These are phyloP conservation scores for Nemopilema nomurai DNA, from an alignment of 30 jellyfish, hydroid and myxozoan genomes.

Conservation along the genomic window DNA sequence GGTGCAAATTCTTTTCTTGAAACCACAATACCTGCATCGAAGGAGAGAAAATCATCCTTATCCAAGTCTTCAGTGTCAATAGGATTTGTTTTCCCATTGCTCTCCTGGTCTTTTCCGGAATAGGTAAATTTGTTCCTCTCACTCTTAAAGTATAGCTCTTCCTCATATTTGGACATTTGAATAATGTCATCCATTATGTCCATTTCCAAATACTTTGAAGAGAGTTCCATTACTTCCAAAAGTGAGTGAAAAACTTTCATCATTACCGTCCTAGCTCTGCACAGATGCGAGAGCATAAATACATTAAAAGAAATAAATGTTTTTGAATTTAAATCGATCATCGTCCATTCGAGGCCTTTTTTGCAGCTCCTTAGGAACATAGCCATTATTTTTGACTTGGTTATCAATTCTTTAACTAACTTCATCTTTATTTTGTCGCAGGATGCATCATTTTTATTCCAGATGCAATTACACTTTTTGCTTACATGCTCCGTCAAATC, in stretches of 20 bases:
- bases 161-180: neutral
- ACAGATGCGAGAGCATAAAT: conserved; percentile 12
- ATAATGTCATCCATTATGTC: neutral
- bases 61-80: neutral
- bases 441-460: neutral
- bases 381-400: neutral
- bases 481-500: neutral
- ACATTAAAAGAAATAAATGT: conserved; percentile 13
- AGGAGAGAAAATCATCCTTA: neutral
- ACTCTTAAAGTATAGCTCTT: neutral
- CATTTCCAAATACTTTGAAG: neutral
- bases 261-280: conserved; percentile 10
- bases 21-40: neutral
- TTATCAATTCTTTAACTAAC: neutral
- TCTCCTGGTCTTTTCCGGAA: neutral
- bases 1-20: neutral
- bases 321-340: neutral
- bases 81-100: neutral
- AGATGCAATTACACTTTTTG: conserved; percentile 5
- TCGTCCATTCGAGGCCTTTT: conserved; percentile 3
- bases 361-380: conserved; percentile 6
- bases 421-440: conserved; percentile 10
- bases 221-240: neutral
- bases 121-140: neutral
- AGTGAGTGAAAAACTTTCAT: neutral